Percentiles rank a stretch among this genome's conserved stretches.
These are phyloP conservation scores for Trachelus troglodyta DNA, from an alignment of 2,888 invertebrate genomes.

Conservation along the genomic window DNA sequence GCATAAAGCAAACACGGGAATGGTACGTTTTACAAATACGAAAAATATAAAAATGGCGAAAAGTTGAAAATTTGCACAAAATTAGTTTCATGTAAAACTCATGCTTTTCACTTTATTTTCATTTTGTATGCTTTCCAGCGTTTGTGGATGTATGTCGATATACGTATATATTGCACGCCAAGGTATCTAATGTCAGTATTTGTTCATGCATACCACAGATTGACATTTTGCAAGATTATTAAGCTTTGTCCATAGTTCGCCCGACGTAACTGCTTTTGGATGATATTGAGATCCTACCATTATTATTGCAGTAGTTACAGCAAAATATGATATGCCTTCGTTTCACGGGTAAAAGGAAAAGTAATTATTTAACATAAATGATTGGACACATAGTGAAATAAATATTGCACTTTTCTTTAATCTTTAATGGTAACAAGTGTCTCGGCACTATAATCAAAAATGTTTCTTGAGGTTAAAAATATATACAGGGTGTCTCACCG, in stretches of 20 bases:
- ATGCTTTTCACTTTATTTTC: not conserved
- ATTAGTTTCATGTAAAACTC: not conserved
- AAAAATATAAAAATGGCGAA: not conserved
- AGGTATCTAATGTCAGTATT: no score
- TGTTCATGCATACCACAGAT: no score
- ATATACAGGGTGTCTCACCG: not conserved
- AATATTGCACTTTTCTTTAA: not conserved
- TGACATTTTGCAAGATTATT: no score
- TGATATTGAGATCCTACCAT: no score
- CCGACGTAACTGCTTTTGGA: no score
- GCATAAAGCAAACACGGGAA: no score
- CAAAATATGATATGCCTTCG: not conserved
- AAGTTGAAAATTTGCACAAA: not conserved
- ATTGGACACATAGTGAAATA: not conserved
- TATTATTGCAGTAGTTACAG: no score
- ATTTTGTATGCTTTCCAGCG: not conserved
- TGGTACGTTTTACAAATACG: no score
- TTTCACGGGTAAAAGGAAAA: not conserved
- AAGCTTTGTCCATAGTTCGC: no score
- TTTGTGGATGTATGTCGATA: not conserved
- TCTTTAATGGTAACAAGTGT: not conserved
- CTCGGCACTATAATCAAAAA: not conserved
- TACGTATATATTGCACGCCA: not conserved
- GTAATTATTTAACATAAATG: not conserved
- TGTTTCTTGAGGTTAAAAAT: not conserved